Percentiles rank a stretch among this genome's conserved stretches.
These are phyloP conservation scores for Aphodius sticticus DNA, from an alignment of 2,888 invertebrate genomes.

Conservation along the genomic window DNA sequence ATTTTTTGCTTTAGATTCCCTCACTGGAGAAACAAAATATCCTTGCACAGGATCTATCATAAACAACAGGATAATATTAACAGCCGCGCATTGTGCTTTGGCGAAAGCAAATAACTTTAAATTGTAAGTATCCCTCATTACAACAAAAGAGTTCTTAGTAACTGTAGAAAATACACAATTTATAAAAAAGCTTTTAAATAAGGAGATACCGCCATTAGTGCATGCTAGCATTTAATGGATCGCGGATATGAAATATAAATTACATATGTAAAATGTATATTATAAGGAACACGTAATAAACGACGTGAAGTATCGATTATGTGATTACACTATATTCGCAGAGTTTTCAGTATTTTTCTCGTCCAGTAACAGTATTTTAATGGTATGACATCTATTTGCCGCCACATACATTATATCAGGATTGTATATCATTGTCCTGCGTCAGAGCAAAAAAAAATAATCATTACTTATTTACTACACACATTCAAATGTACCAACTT, in stretches of 20 bases:
- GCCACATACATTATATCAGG: not conserved
- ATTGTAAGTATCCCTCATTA: constrained; percentile 65
- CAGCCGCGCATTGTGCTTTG: constrained; percentile 82
- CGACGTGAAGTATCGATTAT: not conserved
- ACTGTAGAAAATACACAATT: no score
- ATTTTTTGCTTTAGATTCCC: constrained; percentile 64
- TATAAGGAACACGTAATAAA: not conserved
- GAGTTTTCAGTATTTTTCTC: not conserved
- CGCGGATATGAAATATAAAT: no score
- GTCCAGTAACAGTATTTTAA: not conserved
- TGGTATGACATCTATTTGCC: not conserved
- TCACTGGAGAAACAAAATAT: constrained; percentile 73
- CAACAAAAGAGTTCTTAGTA: no score
- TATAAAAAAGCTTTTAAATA: constrained; percentile 6
- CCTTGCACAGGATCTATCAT: constrained; percentile 82
- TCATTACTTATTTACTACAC: not conserved
- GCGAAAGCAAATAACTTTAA: constrained; percentile 80
- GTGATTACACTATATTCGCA: not conserved
- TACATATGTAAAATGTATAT: no score
- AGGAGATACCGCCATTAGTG: not conserved
- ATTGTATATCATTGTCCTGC: not conserved
- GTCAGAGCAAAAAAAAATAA: not conserved
- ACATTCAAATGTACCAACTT: not conserved
- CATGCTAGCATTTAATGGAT: no score
- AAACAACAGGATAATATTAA: constrained; percentile 67